Conservation (phyloP, 2,797 vertebrate genomes). For the Nannoperca obscura region DNA sequence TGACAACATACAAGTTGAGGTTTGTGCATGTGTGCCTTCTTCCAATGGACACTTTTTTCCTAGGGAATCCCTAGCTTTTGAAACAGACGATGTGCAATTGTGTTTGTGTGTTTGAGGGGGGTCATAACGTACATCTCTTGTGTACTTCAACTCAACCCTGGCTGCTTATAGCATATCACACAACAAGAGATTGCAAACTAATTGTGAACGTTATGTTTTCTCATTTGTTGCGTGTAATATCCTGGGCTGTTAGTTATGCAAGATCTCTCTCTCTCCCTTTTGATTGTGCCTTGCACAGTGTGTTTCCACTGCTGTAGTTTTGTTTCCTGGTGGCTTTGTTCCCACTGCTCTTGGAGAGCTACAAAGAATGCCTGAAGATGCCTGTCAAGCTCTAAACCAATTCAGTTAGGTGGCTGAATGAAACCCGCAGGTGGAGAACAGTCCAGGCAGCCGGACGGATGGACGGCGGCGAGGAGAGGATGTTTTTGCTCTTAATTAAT, state of each 20-base stretch:
- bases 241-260: constrained; percentile 52
- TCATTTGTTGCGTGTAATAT: constrained; percentile 54
- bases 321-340: constrained; percentile 67
- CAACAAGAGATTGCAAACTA: constrained; percentile 8
- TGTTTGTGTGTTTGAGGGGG: neutral
- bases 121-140: neutral
- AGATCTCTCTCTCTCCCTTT: constrained; percentile 30
- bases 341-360: constrained; percentile 47
- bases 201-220: constrained; percentile 10
- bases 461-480: constrained; percentile 32
- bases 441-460: constrained; percentile 38
- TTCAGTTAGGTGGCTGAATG: constrained; percentile 51
- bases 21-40: too few species aligned
- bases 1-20: too few species aligned
- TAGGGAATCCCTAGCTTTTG: neutral
- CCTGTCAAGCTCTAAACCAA: constrained; percentile 58
- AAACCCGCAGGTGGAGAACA: constrained; percentile 62
- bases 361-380: constrained; percentile 55
- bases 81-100: neutral
- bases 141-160: neutral
- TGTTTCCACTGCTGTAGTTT: constrained; percentile 33
- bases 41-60: too few species aligned
- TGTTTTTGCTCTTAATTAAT: constrained; percentile 71
- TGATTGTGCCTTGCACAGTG: constrained; percentile 26
- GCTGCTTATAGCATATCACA: neutral